These are phyloP conservation scores for Nephila pilipes DNA, from an alignment of 1,140 invertebrate species.

Conservation along the genomic window DNA sequence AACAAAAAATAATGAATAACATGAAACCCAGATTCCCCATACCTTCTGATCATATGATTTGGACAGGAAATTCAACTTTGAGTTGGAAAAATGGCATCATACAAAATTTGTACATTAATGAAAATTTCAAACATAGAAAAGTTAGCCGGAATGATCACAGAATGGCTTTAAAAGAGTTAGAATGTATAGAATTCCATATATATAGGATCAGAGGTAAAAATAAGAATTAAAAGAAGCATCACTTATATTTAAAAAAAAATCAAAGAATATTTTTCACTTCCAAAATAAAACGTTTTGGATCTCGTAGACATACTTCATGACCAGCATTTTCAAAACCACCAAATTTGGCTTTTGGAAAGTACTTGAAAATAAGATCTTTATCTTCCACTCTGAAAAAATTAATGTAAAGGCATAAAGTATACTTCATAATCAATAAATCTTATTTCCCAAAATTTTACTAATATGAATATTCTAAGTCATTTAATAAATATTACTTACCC, in stretches of 20 bases:
- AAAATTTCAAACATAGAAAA: not conserved
- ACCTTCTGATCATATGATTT: not conserved
- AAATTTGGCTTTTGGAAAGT: constrained; percentile 64
- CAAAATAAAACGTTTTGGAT: constrained; percentile 50
- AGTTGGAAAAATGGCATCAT: not conserved
- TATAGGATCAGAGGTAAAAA: not conserved
- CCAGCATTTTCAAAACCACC: constrained; percentile 63
- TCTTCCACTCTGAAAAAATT: constrained; percentile 65
- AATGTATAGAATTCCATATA: constrained; percentile 34
- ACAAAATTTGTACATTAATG: not conserved
- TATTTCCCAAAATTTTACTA: too few species aligned
- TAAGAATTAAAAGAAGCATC: not conserved
- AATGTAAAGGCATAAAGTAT: not conserved
- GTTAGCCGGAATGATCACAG: not conserved
- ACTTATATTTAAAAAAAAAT: not conserved
- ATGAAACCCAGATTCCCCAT: not conserved
- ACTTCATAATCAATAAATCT: too few species aligned
- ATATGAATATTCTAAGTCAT: too few species aligned
- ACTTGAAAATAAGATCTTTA: constrained; percentile 57
- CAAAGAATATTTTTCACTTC: constrained; percentile 40
- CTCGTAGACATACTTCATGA: constrained; percentile 59
- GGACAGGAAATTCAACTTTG: not conserved
- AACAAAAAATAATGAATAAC: not conserved
- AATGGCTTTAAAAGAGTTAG: constrained; percentile 21
- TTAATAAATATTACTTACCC: not conserved